phyloP scores from a whole-genome alignment of 1,140 invertebrate species.

The Bicyclus anynana region DNA sequence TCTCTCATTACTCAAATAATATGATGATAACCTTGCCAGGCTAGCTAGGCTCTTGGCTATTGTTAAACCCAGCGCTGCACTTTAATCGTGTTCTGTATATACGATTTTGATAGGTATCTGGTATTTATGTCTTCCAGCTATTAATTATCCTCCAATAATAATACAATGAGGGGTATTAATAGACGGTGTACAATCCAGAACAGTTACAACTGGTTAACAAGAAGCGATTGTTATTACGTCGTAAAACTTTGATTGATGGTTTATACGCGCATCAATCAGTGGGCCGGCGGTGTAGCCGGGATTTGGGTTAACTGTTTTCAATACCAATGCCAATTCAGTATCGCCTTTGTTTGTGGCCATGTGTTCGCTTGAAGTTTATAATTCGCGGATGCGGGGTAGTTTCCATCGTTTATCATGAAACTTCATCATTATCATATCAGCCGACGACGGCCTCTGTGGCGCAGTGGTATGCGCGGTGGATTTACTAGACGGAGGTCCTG shows the following conservation, averaged over 20 bases:
- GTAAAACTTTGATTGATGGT: conserved; percentile 70
- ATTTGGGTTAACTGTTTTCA: conserved; percentile 67
- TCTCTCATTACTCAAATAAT: no score
- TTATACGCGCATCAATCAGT: conserved; percentile 59
- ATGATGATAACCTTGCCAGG: no score
- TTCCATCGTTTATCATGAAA: not conserved
- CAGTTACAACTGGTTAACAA: conserved; percentile 49
- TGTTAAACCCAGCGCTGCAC: no score
- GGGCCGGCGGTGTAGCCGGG: conserved; percentile 30
- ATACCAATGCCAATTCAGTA: conserved; percentile 49
- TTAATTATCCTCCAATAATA: not conserved
- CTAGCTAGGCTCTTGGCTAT: no score
- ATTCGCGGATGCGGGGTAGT: conserved; percentile 1
- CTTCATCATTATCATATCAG: no score
- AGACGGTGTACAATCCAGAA: conserved; percentile 12
- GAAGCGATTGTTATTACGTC: conserved; percentile 53
- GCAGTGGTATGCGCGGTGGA: no score
- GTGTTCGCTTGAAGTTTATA: conserved; percentile 21
- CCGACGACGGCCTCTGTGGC: no score
- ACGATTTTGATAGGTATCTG: no score
- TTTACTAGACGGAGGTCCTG: no score
- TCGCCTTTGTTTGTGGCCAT: conserved; percentile 32
- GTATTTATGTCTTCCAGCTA: no score
- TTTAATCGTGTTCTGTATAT: no score
- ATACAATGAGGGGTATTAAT: not conserved